These are phyloP conservation scores for Xerus rutilus DNA, from an alignment of 2,797 vertebrate species.

Conservation along the genomic window DNA sequence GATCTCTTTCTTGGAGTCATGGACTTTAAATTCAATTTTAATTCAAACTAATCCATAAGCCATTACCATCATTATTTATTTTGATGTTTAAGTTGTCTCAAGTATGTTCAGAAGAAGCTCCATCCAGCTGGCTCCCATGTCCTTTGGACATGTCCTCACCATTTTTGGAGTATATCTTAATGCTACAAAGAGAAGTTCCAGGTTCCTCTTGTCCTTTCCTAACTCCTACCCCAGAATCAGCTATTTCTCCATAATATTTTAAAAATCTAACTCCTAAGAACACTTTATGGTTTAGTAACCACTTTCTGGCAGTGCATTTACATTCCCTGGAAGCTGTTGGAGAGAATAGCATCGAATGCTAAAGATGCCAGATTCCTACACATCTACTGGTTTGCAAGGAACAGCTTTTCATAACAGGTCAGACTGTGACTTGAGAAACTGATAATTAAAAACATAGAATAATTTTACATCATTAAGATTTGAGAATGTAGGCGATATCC, in stretches of 20 bases:
- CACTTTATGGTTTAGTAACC: background rate
- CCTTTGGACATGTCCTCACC: background rate
- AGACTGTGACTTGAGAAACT: constrained; percentile 22
- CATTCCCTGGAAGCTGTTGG: background rate
- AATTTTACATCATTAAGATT: constrained; percentile 32
- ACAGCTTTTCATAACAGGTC: background rate
- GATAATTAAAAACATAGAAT: background rate
- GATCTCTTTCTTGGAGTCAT: background rate
- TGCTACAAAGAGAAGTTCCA: background rate
- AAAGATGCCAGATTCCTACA: background rate
- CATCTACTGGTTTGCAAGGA: background rate
- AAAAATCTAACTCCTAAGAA: background rate
- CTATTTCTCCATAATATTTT: background rate
- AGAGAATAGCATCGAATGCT: background rate
- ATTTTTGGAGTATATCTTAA: background rate
- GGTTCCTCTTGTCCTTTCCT: background rate
- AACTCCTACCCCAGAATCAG: background rate
- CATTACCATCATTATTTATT: background rate
- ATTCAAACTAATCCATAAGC: background rate
- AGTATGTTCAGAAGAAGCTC: background rate
- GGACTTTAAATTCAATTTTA: background rate
- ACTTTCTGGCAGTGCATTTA: background rate
- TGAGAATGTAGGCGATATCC: background rate
- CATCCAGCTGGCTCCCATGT: background rate
- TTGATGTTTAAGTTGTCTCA: background rate